Percentiles rank a stretch among this genome's conserved stretches.
Conservation (phyloP, 1,140 invertebrate species). For the Episyrphus balteatus region DNA sequence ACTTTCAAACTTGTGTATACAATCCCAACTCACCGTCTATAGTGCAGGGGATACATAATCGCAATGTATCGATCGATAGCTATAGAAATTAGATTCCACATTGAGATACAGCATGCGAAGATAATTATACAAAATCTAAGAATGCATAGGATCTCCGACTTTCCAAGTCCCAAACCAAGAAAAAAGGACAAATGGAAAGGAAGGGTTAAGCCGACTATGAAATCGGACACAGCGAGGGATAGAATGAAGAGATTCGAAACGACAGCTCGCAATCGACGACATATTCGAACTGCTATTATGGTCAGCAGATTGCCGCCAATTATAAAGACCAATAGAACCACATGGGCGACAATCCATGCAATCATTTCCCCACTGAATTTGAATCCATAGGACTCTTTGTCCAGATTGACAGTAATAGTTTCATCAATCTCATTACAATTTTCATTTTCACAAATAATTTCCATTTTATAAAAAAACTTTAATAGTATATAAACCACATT, state of each 20-base stretch:
- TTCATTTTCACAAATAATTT: background rate
- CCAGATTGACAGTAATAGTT: background rate
- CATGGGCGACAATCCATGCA: conserved; percentile 50
- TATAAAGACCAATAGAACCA: conserved; percentile 50
- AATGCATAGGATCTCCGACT: conserved; percentile 48
- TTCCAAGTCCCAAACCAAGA: conserved; percentile 43
- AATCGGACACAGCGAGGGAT: conserved; percentile 60
- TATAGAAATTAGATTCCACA: conserved; percentile 72
- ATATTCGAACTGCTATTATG: conserved; percentile 54
- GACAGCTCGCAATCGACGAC: conserved; percentile 47
- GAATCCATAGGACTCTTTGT: background rate
- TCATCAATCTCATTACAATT: background rate
- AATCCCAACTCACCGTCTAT: conserved; percentile 40
- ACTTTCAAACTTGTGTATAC: background rate
- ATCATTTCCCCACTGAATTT: background rate
- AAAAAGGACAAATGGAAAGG: conserved; percentile 66
- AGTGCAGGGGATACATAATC: conserved; percentile 69
- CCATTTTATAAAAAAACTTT: too few species aligned
- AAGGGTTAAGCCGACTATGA: conserved; percentile 57
- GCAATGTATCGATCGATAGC: conserved; percentile 73
- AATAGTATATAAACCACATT: too few species aligned
- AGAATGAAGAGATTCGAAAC: conserved; percentile 62
- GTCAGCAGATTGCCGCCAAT: conserved; percentile 59
- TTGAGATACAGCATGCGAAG: conserved; percentile 60
- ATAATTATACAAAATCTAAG: conserved; percentile 58